A percentile compares a stretch with the other conserved stretches of the same genome.
Conservation (phyloP, 2,888 invertebrate genomes). For the Doris montereyensis region DNA sequence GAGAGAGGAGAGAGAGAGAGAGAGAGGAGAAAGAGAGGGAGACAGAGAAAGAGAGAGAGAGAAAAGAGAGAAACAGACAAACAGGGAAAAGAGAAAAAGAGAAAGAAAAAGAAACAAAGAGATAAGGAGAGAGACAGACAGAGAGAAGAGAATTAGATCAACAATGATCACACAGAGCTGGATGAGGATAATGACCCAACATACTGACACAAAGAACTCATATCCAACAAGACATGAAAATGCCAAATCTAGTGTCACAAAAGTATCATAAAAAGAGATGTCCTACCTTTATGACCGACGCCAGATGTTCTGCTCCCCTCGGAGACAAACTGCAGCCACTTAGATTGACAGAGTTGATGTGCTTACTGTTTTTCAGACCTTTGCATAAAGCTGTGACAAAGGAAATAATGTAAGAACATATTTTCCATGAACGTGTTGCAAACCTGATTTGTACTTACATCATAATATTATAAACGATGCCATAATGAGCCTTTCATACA, state of each 20-base stretch:
- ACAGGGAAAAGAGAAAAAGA: too few species aligned
- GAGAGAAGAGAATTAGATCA: conserved; percentile 11
- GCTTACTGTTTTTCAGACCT: conserved; percentile 68
- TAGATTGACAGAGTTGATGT: conserved; percentile 69
- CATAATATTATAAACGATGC: too few species aligned
- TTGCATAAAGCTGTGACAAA: conserved; percentile 67
- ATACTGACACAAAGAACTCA: too few species aligned
- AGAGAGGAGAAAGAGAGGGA: conserved; percentile 16
- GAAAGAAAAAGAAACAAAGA: too few species aligned
- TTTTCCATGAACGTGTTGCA: too few species aligned
- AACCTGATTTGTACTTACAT: too few species aligned
- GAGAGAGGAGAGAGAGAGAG: conserved; percentile 18
- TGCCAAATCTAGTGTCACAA: too few species aligned
- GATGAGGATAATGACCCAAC: too few species aligned
- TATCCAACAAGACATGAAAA: too few species aligned
- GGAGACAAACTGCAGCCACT: conserved; percentile 68
- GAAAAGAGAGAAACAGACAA: too few species aligned
- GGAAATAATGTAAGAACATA: too few species aligned
- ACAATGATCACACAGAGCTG: neutral
- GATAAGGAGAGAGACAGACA: conserved; percentile 25
- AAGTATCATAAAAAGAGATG: neutral
- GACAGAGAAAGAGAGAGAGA: conserved; percentile 25
- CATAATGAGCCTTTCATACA: neutral
- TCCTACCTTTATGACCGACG: conserved; percentile 70
- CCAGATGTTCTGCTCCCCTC: conserved; percentile 66